Evolutionary conservation across 2,888 invertebrate species (phyloP).

Genomic region (Rutpela maculata): DNA sequence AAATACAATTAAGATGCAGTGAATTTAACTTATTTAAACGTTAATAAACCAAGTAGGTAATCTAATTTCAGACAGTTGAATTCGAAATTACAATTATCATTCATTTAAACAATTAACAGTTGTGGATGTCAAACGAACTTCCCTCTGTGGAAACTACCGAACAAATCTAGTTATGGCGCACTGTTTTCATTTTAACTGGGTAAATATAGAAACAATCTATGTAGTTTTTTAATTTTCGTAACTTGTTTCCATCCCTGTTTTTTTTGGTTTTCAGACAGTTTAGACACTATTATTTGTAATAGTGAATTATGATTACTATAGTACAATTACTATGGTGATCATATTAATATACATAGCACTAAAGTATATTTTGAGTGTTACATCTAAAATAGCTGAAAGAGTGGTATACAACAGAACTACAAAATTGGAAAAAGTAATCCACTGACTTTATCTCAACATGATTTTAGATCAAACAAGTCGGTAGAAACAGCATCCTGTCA

Average conservation of each 20-base stretch:
- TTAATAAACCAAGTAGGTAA: constrained; percentile 57
- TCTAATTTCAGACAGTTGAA: constrained; percentile 55
- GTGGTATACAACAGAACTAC: too few species aligned
- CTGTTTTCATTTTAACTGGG: neutral
- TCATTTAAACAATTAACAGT: constrained; percentile 54
- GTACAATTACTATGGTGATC: too few species aligned
- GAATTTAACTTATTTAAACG: constrained; percentile 57
- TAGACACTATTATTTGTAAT: too few species aligned
- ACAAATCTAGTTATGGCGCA: constrained; percentile 3
- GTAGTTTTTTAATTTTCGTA: neutral
- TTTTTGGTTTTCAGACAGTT: neutral
- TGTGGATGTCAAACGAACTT: constrained; percentile 35
- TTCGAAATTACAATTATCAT: constrained; percentile 59
- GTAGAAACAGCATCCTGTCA: too few species aligned
- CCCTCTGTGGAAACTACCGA: constrained; percentile 19
- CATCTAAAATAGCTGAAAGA: too few species aligned
- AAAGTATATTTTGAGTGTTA: too few species aligned
- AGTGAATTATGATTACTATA: too few species aligned
- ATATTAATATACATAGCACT: too few species aligned
- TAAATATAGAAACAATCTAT: neutral
- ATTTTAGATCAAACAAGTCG: too few species aligned
- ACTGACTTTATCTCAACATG: too few species aligned
- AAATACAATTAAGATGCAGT: constrained; percentile 59
- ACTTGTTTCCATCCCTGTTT: neutral
- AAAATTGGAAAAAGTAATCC: too few species aligned